These are phyloP conservation scores for Moxostoma hubbsi DNA, from an alignment of 2,797 vertebrate genomes.

Conservation along the genomic window DNA sequence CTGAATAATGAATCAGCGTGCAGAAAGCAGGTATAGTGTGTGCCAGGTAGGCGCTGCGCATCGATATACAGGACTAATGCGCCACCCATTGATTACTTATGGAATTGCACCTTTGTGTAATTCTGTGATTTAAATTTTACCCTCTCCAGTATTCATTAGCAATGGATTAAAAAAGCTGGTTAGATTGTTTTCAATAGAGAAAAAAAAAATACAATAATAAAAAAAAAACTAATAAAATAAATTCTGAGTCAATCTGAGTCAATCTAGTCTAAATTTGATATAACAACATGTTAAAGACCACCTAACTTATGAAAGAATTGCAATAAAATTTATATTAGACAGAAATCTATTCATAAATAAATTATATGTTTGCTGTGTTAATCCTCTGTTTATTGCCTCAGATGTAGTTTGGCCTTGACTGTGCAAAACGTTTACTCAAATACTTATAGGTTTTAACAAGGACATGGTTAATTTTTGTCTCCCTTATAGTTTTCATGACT, in stretches of 20 bases:
- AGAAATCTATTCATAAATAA: constrained; percentile 26
- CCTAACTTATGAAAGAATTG: constrained; percentile 11
- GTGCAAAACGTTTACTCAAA: constrained; percentile 32
- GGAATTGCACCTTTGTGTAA: constrained; percentile 50
- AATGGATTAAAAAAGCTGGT: background rate
- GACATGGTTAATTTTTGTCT: constrained; percentile 23
- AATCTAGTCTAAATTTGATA: constrained; percentile 15
- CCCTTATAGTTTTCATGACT: constrained; percentile 15
- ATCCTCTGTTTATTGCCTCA: constrained; percentile 21
- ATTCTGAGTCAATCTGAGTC: constrained; percentile 4
- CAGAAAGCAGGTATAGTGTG: constrained; percentile 30
- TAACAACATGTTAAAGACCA: constrained; percentile 17
- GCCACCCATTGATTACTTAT: constrained; percentile 76
- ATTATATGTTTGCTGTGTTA: constrained; percentile 28
- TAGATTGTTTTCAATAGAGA: background rate
- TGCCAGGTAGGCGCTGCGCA: constrained; percentile 16
- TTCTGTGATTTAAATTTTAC: background rate
- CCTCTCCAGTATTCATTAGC: background rate
- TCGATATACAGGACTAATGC: constrained; percentile 72
- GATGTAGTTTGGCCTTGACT: constrained; percentile 40
- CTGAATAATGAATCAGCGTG: background rate
- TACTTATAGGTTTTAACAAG: constrained; percentile 38
- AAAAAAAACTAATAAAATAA: background rate
- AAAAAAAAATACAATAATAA: background rate
- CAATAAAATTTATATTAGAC: constrained; percentile 6